Conservation (phyloP, 2,888 invertebrate species). For the Aphrophora alni region DNA sequence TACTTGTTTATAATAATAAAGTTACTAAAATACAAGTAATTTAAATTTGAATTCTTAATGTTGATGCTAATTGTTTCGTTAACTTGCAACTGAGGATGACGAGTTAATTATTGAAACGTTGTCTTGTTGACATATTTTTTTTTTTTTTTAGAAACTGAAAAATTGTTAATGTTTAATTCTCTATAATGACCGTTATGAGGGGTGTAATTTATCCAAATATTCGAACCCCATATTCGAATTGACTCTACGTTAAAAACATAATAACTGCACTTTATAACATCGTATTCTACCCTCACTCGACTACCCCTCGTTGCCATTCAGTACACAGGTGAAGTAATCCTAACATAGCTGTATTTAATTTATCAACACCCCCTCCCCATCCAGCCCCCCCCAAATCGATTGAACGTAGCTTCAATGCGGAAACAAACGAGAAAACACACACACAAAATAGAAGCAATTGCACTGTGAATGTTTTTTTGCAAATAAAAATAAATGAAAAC, state of each 20-base stretch:
- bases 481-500: slow-evolving; percentile 2
- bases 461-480: not conserved
- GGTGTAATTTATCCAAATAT: too few species aligned
- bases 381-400: not conserved
- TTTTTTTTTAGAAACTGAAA: too few species aligned
- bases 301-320: not conserved
- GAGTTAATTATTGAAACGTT: too few species aligned
- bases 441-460: not conserved
- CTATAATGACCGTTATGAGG: too few species aligned
- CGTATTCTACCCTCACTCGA: not conserved
- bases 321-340: not conserved
- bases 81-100: too few species aligned
- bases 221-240: too few species aligned
- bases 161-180: too few species aligned
- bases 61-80: too few species aligned
- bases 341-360: slow-evolving; percentile 1
- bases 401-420: not conserved
- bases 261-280: not conserved
- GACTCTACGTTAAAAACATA: not conserved
- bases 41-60: too few species aligned
- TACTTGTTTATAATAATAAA: too few species aligned
- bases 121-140: too few species aligned
- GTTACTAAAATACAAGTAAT: too few species aligned
- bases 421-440: not conserved
- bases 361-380: not conserved